Percentiles rank a stretch among this genome's conserved stretches.
These are phyloP conservation scores for pig (Sus scrofa) DNA, from an alignment of 2,113 vertebrate genomes.

Conservation along the genomic window DNA sequence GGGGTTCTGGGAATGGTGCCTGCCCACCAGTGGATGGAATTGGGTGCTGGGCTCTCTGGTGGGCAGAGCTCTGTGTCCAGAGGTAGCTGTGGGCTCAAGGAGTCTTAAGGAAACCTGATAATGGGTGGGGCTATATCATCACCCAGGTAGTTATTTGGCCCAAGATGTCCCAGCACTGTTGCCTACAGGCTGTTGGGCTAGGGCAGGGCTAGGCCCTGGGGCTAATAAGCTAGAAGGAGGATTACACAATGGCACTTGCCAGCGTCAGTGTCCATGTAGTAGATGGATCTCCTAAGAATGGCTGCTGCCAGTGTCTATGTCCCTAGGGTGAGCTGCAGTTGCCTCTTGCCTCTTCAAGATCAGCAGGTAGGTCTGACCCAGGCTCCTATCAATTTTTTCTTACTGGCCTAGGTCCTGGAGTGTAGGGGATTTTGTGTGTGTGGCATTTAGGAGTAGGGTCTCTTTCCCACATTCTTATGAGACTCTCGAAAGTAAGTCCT, in stretches of 20 bases:
- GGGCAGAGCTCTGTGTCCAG: neutral
- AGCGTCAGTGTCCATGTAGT: neutral
- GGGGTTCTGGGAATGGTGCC: neutral
- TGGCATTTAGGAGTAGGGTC: neutral
- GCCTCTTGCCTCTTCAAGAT: neutral
- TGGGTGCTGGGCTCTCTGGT: neutral
- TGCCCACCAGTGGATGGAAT: neutral
- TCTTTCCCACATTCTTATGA: neutral
- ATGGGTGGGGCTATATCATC: neutral
- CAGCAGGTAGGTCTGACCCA: neutral
- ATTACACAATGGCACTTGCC: fast-evolving
- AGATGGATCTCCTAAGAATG: neutral
- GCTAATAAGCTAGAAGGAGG: neutral
- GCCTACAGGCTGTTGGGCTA: neutral
- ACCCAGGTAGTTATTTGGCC: neutral
- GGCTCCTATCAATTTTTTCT: neutral
- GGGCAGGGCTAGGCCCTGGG: neutral
- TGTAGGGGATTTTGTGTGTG: neutral
- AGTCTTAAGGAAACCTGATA: neutral
- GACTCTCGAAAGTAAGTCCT: neutral
- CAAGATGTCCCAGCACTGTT: neutral
- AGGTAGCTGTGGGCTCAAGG: neutral
- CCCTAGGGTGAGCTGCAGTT: neutral
- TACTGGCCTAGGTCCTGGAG: neutral
- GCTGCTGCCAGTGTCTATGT: neutral